Evolutionary conservation across 2,113 vertebrate species (phyloP), one percentile per base, ranked within the genome.

Genomic region (western clawed frog (Xenopus tropicalis)): DNA sequence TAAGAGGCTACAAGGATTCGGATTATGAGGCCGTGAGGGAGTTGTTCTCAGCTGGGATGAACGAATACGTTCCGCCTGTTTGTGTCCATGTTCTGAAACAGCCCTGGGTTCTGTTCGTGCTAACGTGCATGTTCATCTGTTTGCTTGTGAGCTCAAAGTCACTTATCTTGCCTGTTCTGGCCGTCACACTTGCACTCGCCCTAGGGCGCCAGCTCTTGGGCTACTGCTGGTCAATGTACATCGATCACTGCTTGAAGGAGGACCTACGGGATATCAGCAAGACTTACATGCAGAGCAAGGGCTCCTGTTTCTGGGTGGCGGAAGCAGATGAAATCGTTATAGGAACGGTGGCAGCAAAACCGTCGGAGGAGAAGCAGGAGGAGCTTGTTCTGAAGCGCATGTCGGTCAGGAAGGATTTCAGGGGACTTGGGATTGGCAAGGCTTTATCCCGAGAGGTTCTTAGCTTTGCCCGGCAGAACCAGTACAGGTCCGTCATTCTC

Each of bases 1-100:
- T 94, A 79, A 85, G 93, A 0, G 84, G 71, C 37, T 94, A 88
- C 65, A 67, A 46, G 0, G 79, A 84, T 0, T 85, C 66, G 11
- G 83, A 85, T 79, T 81, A 78, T 0, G 79, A 82, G 0, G 75
- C 67, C 0, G 86, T 82, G 44, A 77, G 86, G 0, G 82, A 84
- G 3, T 23, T 89, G 14, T 89, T 85, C 1, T 77, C 82, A 17
- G 65, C 79, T 0, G 81, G 80, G 4, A 86, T 89, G 79, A 81
- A 79, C 24, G 87, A 89, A 61, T 80, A 87, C 0, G 77, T 77
- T 0, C 78, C 81, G 0, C 66, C 77, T 1, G 79, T 88, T 22
- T 88, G 79, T 48, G 11, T 83, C 4, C 83, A 86, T 13, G 65
- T 83, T 22, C 72, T 88, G 29, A 83, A 79, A 52, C 88, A 82